Percentiles rank a stretch among this genome's conserved stretches.
phyloP scores from a whole-genome alignment of 2,888 invertebrate genomes.

The Machimus rusticus region DNA sequence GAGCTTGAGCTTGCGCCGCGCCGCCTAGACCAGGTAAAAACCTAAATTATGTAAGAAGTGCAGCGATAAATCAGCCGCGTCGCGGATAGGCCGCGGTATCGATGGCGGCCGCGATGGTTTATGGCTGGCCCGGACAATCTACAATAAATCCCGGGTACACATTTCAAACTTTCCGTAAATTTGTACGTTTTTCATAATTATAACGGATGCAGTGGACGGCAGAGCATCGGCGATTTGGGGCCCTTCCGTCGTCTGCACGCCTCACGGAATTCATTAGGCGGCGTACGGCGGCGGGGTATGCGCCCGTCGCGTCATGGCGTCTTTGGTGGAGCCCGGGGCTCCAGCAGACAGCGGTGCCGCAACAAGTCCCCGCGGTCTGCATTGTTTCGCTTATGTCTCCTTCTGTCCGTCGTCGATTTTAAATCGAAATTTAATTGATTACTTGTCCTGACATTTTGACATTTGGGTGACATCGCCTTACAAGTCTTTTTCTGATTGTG shows the following conservation, averaged over 20 bases:
- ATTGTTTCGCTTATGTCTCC: conserved; percentile 10
- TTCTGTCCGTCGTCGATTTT: conserved; percentile 6
- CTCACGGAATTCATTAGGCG: not conserved
- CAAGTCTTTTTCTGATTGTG: conserved; percentile 38
- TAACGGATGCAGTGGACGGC: conserved; percentile 9
- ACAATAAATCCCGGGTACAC: conserved; percentile 26
- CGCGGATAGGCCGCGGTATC: not conserved
- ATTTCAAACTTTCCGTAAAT: conserved; percentile 29
- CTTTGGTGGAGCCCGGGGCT: not conserved
- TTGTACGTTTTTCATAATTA: conserved; percentile 27
- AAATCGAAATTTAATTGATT: conserved; percentile 38
- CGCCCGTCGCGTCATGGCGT: not conserved
- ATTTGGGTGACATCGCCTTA: conserved; percentile 31
- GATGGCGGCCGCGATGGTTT: conserved; percentile 12
- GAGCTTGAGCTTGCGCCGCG: not conserved
- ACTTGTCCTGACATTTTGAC: conserved; percentile 34
- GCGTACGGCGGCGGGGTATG: not conserved
- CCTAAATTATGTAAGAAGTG: conserved; percentile 29
- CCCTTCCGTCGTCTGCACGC: not conserved
- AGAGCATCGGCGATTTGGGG: not conserved
- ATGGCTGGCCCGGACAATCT: conserved; percentile 7
- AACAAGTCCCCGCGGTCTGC: not conserved
- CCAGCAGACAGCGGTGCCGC: not conserved
- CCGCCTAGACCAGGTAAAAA: not conserved
- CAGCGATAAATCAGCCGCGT: not conserved